phyloP scores from a whole-genome alignment of 53 echinoderm and acorn worm genomes.

The Holothuria scabra region DNA sequence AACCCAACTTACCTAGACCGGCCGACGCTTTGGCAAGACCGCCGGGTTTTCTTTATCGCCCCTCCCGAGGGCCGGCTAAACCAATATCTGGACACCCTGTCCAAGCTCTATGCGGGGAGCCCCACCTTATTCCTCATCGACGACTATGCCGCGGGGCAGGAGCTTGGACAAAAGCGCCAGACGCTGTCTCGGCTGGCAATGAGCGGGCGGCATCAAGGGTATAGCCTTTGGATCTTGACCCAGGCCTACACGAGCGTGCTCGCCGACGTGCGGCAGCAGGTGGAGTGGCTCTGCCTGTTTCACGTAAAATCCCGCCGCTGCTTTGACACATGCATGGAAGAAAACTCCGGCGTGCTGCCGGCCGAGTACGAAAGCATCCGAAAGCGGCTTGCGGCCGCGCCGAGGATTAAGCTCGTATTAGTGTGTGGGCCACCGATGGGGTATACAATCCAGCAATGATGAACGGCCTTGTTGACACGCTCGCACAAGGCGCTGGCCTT shows the following conservation, averaged over 20 bases:
- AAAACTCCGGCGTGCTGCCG: not conserved
- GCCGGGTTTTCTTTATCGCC: not conserved
- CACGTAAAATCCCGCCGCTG: not conserved
- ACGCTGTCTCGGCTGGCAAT: not conserved
- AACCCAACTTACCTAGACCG: not conserved
- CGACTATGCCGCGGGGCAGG: not conserved
- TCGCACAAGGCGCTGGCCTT: not conserved
- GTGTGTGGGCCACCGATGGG: not conserved
- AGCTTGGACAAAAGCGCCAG: not conserved
- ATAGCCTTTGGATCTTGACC: not conserved
- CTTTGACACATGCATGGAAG: not conserved
- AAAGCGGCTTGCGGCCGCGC: not conserved
- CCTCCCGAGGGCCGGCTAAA: not conserved
- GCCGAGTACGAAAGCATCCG: not conserved
- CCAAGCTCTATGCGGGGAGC: not conserved
- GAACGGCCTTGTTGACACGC: not conserved
- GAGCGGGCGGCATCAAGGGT: not conserved
- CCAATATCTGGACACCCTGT: not conserved
- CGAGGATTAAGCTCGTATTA: not conserved
- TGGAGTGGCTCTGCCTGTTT: not conserved
- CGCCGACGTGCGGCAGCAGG: not conserved
- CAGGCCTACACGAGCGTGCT: not conserved
- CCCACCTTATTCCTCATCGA: not conserved
- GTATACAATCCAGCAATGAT: not conserved
- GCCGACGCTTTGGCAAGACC: not conserved